Evolutionary conservation across 2,113 vertebrate genomes (phyloP).

Genomic region (Thamnophis sirtalis): DNA sequence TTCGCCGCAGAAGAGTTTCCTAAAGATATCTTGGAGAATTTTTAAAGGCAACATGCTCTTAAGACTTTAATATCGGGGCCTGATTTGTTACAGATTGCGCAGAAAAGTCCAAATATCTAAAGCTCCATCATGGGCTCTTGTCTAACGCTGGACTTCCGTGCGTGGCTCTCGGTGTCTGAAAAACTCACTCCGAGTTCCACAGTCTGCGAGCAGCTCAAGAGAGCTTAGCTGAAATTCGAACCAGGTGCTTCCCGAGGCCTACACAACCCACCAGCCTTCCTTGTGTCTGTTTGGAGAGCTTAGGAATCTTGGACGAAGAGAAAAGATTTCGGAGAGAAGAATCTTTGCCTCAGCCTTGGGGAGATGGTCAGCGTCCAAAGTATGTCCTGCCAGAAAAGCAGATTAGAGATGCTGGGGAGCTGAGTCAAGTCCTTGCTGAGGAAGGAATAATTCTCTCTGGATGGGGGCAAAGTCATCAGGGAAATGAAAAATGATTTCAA

Average conservation of each 20-base stretch:
- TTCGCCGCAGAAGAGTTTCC: conserved; percentile 71
- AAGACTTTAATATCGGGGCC: conserved; percentile 70
- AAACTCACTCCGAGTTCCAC: conserved; percentile 53
- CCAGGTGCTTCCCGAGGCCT: conserved; percentile 66
- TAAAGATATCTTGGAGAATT: conserved; percentile 71
- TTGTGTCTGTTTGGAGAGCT: conserved; percentile 70
- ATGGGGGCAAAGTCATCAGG: not conserved
- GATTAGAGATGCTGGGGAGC: not conserved
- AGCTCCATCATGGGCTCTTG: conserved; percentile 64
- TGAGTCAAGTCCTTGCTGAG: not conserved
- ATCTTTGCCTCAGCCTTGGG: conserved; percentile 1
- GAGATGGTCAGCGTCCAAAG: conserved; percentile 37
- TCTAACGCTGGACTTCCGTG: conserved; percentile 72
- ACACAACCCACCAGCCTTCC: conserved; percentile 62
- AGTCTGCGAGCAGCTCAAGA: conserved; percentile 54
- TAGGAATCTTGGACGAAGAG: conserved; percentile 55
- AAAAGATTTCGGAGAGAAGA: conserved; percentile 58
- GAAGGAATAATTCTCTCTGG: not conserved
- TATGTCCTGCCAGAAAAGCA: conserved; percentile 14
- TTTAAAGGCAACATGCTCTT: conserved; percentile 69
- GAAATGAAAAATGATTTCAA: not conserved
- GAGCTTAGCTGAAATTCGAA: conserved; percentile 71
- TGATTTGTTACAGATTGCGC: conserved; percentile 67
- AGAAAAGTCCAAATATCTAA: conserved; percentile 54
- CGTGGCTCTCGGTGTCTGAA: conserved; percentile 64